Percentiles rank a stretch among this genome's conserved stretches.
Evolutionary conservation across 1,140 invertebrate genomes (phyloP).

Genomic region (Drosophila obscura): DNA sequence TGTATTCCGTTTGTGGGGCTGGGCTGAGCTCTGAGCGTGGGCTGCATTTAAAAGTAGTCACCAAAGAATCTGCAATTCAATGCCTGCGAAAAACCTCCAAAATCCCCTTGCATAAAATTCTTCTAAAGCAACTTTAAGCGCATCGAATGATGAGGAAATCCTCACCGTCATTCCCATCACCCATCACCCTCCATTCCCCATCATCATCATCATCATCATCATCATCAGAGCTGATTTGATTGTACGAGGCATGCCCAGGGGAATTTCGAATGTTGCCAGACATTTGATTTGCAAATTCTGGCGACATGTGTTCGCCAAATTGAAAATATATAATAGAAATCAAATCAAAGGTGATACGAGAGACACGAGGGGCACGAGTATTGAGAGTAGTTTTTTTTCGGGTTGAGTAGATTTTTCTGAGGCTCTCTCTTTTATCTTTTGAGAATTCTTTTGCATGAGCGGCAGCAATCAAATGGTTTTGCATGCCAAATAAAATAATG

Average conservation of each 20-base stretch:
- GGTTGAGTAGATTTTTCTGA: slow-evolving; percentile 19
- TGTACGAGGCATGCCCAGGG: slow-evolving; percentile 31
- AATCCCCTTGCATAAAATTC: slow-evolving; percentile 42
- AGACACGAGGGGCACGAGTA: neutral
- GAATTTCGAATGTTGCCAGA: slow-evolving; percentile 1
- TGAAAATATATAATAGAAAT: slow-evolving; percentile 45
- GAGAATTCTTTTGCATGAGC: slow-evolving; percentile 1
- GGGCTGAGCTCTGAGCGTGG: slow-evolving; percentile 14
- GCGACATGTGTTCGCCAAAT: slow-evolving; percentile 50
- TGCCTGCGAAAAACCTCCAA: slow-evolving; percentile 48
- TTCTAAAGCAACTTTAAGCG: slow-evolving; percentile 45
- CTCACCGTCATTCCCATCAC: neutral
- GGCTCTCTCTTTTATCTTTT: slow-evolving; percentile 1
- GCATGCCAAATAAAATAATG: too few species aligned
- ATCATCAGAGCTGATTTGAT: slow-evolving; percentile 63
- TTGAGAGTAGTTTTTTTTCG: slow-evolving; percentile 13
- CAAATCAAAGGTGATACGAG: slow-evolving; percentile 41
- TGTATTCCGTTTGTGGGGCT: slow-evolving; percentile 32
- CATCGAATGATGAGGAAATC: slow-evolving; percentile 24
- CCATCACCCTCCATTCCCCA: neutral
- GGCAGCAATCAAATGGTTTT: too few species aligned
- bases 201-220: slow-evolving; percentile 32
- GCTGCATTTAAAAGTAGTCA: slow-evolving; percentile 71
- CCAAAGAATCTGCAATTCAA: slow-evolving; percentile 74
- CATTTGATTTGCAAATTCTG: slow-evolving; percentile 51